phyloP scores from a whole-genome alignment of 2,113 vertebrate species.

The Sceloporus undulatus region DNA sequence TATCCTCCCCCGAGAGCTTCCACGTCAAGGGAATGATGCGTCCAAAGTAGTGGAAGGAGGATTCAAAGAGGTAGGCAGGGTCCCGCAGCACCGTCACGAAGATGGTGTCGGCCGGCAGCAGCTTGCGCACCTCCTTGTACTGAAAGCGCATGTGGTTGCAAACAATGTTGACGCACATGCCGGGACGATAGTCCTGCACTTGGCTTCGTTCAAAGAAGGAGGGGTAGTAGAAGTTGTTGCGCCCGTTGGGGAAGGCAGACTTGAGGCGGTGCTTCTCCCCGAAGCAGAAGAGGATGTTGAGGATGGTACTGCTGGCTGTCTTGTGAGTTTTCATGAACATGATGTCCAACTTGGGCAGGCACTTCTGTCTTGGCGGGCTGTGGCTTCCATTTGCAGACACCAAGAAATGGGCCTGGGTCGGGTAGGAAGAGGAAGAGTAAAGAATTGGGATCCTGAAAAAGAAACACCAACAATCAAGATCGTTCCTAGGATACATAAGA shows the following conservation, averaged over 20 bases:
- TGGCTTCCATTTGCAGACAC: conserved; percentile 65
- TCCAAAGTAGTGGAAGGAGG: conserved; percentile 97
- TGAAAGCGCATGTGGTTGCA: conserved; percentile 98
- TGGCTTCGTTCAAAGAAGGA: conserved; percentile 87
- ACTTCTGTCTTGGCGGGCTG: conserved; percentile 50
- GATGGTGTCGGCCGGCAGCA: conserved; percentile 85
- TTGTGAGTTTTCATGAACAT: conserved; percentile 99
- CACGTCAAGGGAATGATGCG: conserved; percentile 90
- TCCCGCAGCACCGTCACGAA: conserved; percentile 94
- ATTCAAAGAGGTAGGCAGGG: conserved; percentile 96
- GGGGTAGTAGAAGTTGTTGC: conserved; percentile 95
- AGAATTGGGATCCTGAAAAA: conserved; percentile 82
- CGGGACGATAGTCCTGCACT: conserved; percentile 91
- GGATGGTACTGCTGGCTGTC: conserved; percentile 96
- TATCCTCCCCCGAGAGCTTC: conserved; percentile 88
- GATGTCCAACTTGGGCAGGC: conserved; percentile 86
- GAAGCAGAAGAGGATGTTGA: conserved; percentile 98
- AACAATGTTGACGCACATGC: conserved; percentile 95
- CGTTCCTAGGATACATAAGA: background rate
- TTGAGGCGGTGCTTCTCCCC: conserved; percentile 92
- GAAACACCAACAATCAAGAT: background rate
- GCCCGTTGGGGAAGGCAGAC: conserved; percentile 93
- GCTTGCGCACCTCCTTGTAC: conserved; percentile 85
- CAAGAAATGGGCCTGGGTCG: conserved; percentile 1
- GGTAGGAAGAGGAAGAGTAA: conserved; percentile 86